These are phyloP conservation scores for Oriolus oriolus DNA, from an alignment of 2,113 vertebrate species.

Conservation along the genomic window DNA sequence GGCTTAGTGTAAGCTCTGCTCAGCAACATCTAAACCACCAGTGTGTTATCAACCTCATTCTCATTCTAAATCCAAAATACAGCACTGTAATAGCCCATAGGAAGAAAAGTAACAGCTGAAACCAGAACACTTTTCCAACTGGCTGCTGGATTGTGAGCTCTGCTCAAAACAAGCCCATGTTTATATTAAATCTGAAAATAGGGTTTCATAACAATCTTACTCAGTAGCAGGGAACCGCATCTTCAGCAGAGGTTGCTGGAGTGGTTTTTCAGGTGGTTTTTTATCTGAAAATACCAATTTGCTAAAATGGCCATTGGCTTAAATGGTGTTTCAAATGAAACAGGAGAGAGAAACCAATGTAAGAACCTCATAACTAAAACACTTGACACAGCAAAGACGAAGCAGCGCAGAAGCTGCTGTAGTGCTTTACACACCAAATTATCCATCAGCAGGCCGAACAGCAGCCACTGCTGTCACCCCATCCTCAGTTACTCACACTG, in stretches of 20 bases:
- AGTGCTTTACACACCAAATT: neutral
- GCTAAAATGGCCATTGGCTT: neutral
- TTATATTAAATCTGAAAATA: neutral
- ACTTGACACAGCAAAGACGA: neutral
- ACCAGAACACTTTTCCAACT: neutral
- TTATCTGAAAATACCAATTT: neutral
- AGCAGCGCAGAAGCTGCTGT: neutral
- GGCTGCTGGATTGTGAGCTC: neutral
- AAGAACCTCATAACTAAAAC: neutral
- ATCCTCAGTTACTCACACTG: accelerated
- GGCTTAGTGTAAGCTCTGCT: neutral
- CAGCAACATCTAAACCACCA: neutral
- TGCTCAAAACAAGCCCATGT: neutral
- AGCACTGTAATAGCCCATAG: neutral
- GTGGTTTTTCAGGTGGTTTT: neutral
- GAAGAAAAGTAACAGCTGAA: neutral
- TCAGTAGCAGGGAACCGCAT: neutral
- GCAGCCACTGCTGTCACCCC: neutral
- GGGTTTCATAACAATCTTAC: neutral
- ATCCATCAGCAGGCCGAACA: neutral
- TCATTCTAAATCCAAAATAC: neutral
- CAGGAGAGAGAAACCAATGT: neutral
- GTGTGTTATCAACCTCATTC: neutral
- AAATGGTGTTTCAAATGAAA: neutral
- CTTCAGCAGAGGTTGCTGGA: neutral